Evolutionary conservation across 2,888 invertebrate species (phyloP).

Genomic region (Eucera pruinosa): DNA sequence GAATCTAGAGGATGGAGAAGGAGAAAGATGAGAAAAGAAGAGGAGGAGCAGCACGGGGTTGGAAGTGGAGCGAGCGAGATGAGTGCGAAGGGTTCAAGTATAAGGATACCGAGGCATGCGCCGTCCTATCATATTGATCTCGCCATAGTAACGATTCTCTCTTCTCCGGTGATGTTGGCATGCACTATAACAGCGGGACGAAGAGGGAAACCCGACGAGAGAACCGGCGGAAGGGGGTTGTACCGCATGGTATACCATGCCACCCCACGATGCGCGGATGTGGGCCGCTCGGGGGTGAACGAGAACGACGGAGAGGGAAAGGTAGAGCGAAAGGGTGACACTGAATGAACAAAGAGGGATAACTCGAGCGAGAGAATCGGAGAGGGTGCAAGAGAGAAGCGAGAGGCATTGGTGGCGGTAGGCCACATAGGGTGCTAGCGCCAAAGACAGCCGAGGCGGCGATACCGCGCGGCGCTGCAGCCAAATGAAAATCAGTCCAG

Average conservation of each 20-base stretch:
- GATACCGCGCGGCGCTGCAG: slow-evolving; percentile 79
- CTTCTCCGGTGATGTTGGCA: slow-evolving; percentile 81
- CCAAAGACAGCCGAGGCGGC: slow-evolving; percentile 71
- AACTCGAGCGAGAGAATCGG: slow-evolving; percentile 6
- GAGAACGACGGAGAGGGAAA: slow-evolving; percentile 50
- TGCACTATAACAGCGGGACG: slow-evolving; percentile 74
- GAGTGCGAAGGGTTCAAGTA: slow-evolving; percentile 69
- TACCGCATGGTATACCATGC: slow-evolving; percentile 71
- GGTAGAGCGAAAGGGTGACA: slow-evolving; percentile 2
- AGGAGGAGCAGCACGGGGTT: slow-evolving; percentile 4
- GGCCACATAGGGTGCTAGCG: slow-evolving; percentile 68
- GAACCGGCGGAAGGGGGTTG: slow-evolving; percentile 59
- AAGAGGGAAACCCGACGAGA: slow-evolving; percentile 60
- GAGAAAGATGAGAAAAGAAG: slow-evolving; percentile 25
- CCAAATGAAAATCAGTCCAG: slow-evolving; percentile 82
- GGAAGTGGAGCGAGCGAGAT: slow-evolving; percentile 41
- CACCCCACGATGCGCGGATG: slow-evolving; percentile 70
- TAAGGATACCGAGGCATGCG: slow-evolving; percentile 81
- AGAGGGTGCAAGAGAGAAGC: slow-evolving; percentile 23
- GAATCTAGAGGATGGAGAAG: slow-evolving; percentile 20
- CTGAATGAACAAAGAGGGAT: slow-evolving; percentile 24
- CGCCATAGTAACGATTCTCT: slow-evolving; percentile 84
- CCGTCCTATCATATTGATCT: slow-evolving; percentile 83
- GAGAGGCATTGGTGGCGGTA: slow-evolving; percentile 57
- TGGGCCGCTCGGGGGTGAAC: slow-evolving; percentile 64